These are phyloP conservation scores for Sphenodon punctatus DNA, from an alignment of 2,797 vertebrate genomes.

Conservation along the genomic window DNA sequence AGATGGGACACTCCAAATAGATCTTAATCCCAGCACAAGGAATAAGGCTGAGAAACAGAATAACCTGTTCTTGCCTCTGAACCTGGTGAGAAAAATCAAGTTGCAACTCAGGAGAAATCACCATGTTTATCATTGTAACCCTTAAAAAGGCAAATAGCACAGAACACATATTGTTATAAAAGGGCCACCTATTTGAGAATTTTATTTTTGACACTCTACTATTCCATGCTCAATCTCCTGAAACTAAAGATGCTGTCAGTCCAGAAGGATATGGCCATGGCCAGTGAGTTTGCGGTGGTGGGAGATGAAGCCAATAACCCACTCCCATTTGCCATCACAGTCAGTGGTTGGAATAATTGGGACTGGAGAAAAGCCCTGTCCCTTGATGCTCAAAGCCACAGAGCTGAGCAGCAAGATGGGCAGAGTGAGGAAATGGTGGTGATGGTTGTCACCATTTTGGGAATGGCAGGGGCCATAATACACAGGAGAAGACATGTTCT, in stretches of 20 bases:
- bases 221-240: background rate
- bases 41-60: background rate
- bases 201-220: background rate
- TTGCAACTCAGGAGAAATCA: too few species aligned
- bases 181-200: background rate
- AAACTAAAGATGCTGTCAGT: background rate
- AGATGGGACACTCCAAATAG: constrained; percentile 62
- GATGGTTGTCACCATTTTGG: too few species aligned
- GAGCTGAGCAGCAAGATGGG: too few species aligned
- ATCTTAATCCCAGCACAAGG: constrained; percentile 16
- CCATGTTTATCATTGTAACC: background rate
- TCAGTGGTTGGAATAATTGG: background rate
- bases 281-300: too few species aligned
- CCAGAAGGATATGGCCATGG: too few species aligned
- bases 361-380: too few species aligned
- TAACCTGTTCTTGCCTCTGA: constrained; percentile 20
- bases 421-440: too few species aligned
- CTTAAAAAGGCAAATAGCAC: background rate
- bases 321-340: background rate
- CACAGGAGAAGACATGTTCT: too few species aligned
- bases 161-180: background rate
- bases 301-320: background rate
- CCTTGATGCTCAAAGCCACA: too few species aligned
- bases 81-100: background rate
- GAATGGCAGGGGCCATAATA: too few species aligned